Evolutionary conservation across 2,888 invertebrate genomes (phyloP), one percentile per base, ranked within the genome.

Genomic region (Rhogogaster chlorosoma): DNA sequence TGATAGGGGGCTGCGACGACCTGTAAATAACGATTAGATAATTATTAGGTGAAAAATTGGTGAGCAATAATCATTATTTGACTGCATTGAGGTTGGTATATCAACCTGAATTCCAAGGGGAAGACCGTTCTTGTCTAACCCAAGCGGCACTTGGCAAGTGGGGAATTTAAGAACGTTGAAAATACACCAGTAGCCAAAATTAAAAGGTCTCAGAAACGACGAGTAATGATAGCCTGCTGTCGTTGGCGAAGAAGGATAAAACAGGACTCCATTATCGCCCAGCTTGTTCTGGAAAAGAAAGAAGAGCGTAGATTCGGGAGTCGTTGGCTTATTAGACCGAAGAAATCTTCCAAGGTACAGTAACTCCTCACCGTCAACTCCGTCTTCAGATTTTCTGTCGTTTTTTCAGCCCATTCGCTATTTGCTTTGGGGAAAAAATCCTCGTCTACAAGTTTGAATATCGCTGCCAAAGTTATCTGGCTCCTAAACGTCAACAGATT

Each of bases 151-250:
- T 94, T 98, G 97, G 0, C 97, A 98, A 0, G 95, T 96, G 0
- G 99, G 99, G 77, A 98, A 94, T 75, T 96, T 96, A 29, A 99
- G 93, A 12, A 96, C 97, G 94, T 98, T 99, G 93, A 98, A 97
- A 84, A 99, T 94, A 29, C 96, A 96, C 94, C 97, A 98, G 93
- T 98, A 98, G 77, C 96, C 95, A 93, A 98, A 98, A 94, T 98
- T 98, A 93, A 95, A 97, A 0, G 97, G 96, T 83, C 97, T 95
- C 12, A 97, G 92, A 87, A 97, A 95, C 29, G 97, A 95, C 84
- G 97, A 96, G 93, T 97, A 96, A 94, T 99, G 98, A 93, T 97
- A 97, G 22, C 97, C 96, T 0, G 99, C 98, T 3, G 96, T 95
- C 86, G 95, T 95, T 0, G 98, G 97, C 86, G 96, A 96, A 7